These are phyloP conservation scores for Melinaea marsaeus DNA, from an alignment of 2,888 invertebrate genomes.

Conservation along the genomic window DNA sequence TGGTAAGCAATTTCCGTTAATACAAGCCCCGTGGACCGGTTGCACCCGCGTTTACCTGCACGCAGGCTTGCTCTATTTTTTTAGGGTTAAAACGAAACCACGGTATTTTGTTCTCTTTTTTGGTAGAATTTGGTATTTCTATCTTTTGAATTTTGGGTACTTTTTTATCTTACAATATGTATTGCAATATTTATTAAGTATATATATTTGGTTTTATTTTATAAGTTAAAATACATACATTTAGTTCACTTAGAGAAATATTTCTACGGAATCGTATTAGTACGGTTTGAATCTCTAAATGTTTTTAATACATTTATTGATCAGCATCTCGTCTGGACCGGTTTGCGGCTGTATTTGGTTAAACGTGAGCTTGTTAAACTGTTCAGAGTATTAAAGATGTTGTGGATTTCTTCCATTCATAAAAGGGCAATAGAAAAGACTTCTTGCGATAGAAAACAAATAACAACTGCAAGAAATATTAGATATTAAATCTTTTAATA, in stretches of 20 bases:
- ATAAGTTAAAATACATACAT: background rate
- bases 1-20: slow-evolving; percentile 60
- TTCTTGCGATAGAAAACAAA: background rate
- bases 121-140: background rate
- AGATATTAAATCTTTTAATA: no score
- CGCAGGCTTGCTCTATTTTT: slow-evolving; percentile 41
- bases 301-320: slow-evolving; percentile 37
- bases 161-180: background rate
- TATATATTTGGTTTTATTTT: background rate
- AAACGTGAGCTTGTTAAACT: slow-evolving; percentile 31
- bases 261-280: slow-evolving; percentile 8
- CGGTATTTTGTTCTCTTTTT: background rate
- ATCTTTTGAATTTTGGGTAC: background rate
- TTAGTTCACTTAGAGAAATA: background rate
- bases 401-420: slow-evolving; percentile 19
- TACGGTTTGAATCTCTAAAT: slow-evolving; percentile 6
- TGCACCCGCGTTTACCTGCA: slow-evolving; percentile 61
- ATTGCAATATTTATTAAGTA: background rate
- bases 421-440: background rate
- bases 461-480: background rate
- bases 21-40: slow-evolving; percentile 51
- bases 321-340: slow-evolving; percentile 34
- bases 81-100: slow-evolving; percentile 12
- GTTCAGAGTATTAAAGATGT: slow-evolving; percentile 13
- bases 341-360: slow-evolving; percentile 29